These are phyloP conservation scores for Oreochromis tanganicae DNA, from an alignment of 2,113 vertebrate species.

Conservation along the genomic window DNA sequence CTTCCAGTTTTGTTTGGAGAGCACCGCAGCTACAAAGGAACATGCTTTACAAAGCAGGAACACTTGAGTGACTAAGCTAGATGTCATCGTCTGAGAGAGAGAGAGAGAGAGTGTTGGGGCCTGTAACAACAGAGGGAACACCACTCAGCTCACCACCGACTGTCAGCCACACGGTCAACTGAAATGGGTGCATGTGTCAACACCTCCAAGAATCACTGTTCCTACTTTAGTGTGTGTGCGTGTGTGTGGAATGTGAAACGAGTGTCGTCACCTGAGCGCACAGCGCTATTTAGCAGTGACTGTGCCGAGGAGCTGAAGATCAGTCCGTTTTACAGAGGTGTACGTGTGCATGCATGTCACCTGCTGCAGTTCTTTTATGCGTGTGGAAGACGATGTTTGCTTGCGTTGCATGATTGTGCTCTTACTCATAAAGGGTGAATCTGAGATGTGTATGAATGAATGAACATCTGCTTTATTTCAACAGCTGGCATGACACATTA, in stretches of 20 bases:
- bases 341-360: conserved; percentile 4
- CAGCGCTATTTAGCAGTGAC: not conserved
- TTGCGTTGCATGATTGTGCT: not conserved
- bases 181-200: conserved; percentile 59
- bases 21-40: conserved; percentile 4
- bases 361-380: not conserved
- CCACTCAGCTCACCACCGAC: conserved; percentile 24
- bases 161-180: conserved; percentile 49
- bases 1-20: conserved; percentile 21
- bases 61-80: conserved; percentile 63
- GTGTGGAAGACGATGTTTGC: not conserved
- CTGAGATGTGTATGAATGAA: not conserved
- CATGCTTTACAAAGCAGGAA: conserved; percentile 47
- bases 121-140: conserved; percentile 54
- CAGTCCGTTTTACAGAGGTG: not conserved
- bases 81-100: conserved; percentile 59
- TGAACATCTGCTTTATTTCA: not conserved
- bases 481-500: not conserved
- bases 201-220: conserved; percentile 48
- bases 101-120: conserved; percentile 21
- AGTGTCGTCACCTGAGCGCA: conserved; percentile 12
- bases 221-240: not conserved
- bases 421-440: not conserved
- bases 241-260: not conserved
- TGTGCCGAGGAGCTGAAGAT: not conserved